Evolutionary conservation across 2,113 vertebrate genomes (phyloP).

Genomic region (Cottus gobio): DNA sequence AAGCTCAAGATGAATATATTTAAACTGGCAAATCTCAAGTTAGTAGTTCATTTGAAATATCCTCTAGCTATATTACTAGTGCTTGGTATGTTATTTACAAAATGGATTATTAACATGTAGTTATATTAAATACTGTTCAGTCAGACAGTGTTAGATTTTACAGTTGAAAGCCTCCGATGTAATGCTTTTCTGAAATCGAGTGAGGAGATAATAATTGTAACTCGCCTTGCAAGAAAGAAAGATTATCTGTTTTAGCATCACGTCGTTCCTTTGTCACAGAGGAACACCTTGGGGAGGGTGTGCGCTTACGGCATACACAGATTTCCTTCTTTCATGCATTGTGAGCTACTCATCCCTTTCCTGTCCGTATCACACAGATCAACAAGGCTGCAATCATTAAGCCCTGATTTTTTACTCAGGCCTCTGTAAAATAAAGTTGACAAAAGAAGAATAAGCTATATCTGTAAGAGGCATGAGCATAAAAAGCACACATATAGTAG

Average conservation of each 20-base stretch:
- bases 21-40: conserved; percentile 27
- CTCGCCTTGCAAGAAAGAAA: conserved; percentile 3
- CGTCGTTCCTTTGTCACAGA: conserved; percentile 52
- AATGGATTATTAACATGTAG: conserved; percentile 5
- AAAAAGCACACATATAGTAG: conserved; percentile 50
- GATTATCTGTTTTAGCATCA: conserved; percentile 36
- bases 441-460: conserved; percentile 57
- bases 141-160: conserved; percentile 26
- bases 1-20: conserved; percentile 35
- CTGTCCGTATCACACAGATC: conserved; percentile 59
- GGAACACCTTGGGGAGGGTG: conserved; percentile 40
- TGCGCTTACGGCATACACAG: conserved; percentile 18
- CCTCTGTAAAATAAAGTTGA: conserved; percentile 63
- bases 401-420: conserved; percentile 57
- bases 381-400: conserved; percentile 51
- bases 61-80: background rate
- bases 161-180: conserved; percentile 6
- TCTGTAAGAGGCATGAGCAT: conserved; percentile 56
- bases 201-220: conserved; percentile 33
- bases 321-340: conserved; percentile 57
- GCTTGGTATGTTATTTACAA: background rate
- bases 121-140: background rate
- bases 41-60: background rate
- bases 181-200: conserved; percentile 30
- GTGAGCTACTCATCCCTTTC: conserved; percentile 57